Percentiles rank a stretch among this genome's conserved stretches.
Evolutionary conservation across 2,797 vertebrate genomes (phyloP).

Genomic region (Carapus acus): DNA sequence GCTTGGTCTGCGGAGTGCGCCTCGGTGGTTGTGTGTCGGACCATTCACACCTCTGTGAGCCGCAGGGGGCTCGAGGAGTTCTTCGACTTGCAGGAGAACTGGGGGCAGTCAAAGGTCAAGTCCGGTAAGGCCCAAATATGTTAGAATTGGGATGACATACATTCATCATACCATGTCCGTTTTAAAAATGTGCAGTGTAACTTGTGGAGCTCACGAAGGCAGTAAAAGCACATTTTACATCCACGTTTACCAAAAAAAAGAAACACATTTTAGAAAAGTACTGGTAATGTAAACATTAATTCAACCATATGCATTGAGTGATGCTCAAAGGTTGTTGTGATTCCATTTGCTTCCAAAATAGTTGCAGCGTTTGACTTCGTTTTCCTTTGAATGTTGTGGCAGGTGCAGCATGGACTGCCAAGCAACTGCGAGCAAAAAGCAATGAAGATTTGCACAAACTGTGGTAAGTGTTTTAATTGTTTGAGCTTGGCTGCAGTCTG

Average conservation of each 20-base stretch:
- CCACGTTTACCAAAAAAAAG: no score
- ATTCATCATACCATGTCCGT: no score
- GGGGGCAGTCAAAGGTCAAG: slow-evolving; percentile 85
- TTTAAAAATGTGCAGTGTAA: no score
- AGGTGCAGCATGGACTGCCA: slow-evolving; percentile 90
- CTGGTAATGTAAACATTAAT: no score
- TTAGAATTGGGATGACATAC: no score
- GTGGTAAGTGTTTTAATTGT: slow-evolving; percentile 71
- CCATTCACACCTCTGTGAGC: slow-evolving; percentile 75
- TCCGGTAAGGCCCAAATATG: slow-evolving; percentile 75
- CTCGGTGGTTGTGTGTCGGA: slow-evolving; percentile 49
- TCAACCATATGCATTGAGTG: no score
- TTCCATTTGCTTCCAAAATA: no score
- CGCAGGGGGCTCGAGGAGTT: slow-evolving; percentile 86
- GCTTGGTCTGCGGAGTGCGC: slow-evolving; percentile 1
- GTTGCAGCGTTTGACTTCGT: background rate
- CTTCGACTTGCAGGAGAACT: slow-evolving; percentile 87
- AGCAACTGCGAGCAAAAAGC: slow-evolving; percentile 86
- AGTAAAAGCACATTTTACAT: no score
- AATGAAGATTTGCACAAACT: slow-evolving; percentile 96
- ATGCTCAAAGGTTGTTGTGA: no score
- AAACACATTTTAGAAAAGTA: no score
- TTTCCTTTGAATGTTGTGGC: slow-evolving; percentile 17
- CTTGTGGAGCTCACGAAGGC: no score
- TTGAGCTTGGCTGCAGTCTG: no score